phyloP scores from a whole-genome alignment of 1,140 invertebrate genomes.

The Trichonephila inaurata region DNA sequence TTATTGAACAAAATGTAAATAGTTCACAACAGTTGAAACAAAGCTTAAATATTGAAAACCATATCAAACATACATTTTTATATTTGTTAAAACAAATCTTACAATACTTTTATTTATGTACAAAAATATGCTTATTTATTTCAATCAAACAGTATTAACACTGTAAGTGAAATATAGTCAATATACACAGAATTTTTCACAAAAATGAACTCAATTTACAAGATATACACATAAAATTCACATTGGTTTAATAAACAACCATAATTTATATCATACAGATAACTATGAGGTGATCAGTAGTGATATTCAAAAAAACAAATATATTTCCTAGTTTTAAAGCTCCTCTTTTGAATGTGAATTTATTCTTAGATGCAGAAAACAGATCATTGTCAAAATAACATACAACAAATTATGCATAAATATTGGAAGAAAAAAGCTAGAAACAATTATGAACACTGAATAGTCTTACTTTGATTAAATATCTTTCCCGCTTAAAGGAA shows the following conservation, averaged over 20 bases:
- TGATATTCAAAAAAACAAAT: neutral
- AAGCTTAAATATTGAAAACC: slow-evolving; percentile 3
- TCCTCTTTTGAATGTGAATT: neutral
- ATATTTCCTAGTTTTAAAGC: neutral
- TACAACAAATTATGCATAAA: neutral
- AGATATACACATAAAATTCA: slow-evolving; percentile 28
- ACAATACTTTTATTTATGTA: slow-evolving; percentile 42
- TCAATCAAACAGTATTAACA: neutral
- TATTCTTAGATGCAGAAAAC: slow-evolving; percentile 5
- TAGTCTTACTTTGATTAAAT: neutral
- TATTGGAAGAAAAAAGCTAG: neutral
- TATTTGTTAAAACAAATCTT: slow-evolving; percentile 41
- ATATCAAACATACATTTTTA: slow-evolving; percentile 34
- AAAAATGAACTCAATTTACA: slow-evolving; percentile 45
- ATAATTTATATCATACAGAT: neutral
- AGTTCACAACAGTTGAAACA: slow-evolving; percentile 50
- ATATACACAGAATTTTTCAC: slow-evolving; percentile 18
- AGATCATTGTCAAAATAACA: neutral
- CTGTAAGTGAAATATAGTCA: slow-evolving; percentile 10
- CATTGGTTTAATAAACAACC: neutral
- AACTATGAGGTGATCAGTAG: neutral
- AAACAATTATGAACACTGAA: neutral
- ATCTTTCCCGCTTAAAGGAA: neutral
- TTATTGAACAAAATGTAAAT: slow-evolving; percentile 62
- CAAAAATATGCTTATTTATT: slow-evolving; percentile 63